These are phyloP conservation scores for Bombus haemorrhoidalis DNA, from an alignment of 1,140 invertebrate genomes.

Conservation along the genomic window DNA sequence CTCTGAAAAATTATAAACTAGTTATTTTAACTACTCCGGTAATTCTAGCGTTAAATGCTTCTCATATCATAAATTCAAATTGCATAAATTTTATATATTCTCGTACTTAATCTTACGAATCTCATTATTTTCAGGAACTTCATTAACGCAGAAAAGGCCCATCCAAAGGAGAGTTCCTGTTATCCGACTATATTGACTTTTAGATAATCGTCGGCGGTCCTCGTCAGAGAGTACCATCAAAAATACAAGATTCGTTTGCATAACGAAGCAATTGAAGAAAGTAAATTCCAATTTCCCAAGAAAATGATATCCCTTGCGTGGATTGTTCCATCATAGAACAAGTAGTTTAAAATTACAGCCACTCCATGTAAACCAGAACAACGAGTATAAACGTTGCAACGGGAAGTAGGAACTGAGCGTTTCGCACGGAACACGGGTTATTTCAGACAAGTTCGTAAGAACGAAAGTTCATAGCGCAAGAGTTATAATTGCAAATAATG, in stretches of 20 bases:
- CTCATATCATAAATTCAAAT: not conserved
- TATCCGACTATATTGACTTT: not conserved
- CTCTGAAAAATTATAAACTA: not conserved
- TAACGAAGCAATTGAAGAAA: not conserved
- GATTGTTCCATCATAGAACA: not conserved
- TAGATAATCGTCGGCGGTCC: not conserved
- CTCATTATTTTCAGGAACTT: not conserved
- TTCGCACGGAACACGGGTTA: not conserved
- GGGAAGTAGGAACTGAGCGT: not conserved
- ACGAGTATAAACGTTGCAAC: not conserved
- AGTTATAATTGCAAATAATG: conserved; percentile 53
- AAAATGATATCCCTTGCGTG: not conserved
- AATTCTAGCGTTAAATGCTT: not conserved
- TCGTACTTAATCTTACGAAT: not conserved
- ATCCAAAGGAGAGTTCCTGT: not conserved
- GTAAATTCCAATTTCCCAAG: not conserved
- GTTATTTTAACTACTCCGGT: too few species aligned
- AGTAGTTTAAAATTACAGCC: not conserved
- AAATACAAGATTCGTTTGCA: not conserved
- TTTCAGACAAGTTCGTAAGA: conserved; percentile 12
- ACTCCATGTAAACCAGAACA: not conserved
- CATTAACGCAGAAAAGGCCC: not conserved
- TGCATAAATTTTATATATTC: too few species aligned
- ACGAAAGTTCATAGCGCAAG: conserved; percentile 22
- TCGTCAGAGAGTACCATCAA: not conserved